These are phyloP conservation scores for Hycleus cichorii DNA, from an alignment of 1,140 invertebrate species.

Conservation along the genomic window DNA sequence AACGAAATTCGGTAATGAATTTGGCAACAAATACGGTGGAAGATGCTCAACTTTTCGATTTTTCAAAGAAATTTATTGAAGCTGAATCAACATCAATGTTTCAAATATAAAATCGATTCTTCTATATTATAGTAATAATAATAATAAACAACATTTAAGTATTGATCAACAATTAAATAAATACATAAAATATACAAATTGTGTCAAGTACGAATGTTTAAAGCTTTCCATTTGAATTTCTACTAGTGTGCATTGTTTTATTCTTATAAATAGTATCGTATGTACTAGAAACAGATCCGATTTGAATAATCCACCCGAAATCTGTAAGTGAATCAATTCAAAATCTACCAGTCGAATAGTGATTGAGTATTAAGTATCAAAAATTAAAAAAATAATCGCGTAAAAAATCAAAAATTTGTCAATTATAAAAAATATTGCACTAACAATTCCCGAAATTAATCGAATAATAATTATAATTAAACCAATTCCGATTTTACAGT, in stretches of 20 bases:
- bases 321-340: too few relatives aligned
- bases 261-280: too few relatives aligned
- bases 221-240: slow-evolving; percentile 2
- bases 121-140: not conserved
- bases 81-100: too few relatives aligned
- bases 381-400: too few relatives aligned
- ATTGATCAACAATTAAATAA: slow-evolving; percentile 11
- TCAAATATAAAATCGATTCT: not conserved
- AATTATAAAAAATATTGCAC: not conserved
- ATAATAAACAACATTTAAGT: slow-evolving; percentile 4
- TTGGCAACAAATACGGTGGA: too few relatives aligned
- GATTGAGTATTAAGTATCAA: too few relatives aligned
- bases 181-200: slow-evolving; percentile 8
- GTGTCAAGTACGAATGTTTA: slow-evolving; percentile 12
- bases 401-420: not conserved
- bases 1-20: slow-evolving; percentile 4
- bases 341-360: too few relatives aligned
- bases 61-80: not conserved
- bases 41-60: too few relatives aligned
- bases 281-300: too few relatives aligned
- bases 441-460: not conserved
- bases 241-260: slow-evolving; percentile 10
- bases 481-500: not conserved
- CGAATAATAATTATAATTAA: not conserved
- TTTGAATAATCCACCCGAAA: too few relatives aligned